Base-by-base conservation (phyloP, 1,140 invertebrate genomes). In the Diachasma alloeum region DNA sequence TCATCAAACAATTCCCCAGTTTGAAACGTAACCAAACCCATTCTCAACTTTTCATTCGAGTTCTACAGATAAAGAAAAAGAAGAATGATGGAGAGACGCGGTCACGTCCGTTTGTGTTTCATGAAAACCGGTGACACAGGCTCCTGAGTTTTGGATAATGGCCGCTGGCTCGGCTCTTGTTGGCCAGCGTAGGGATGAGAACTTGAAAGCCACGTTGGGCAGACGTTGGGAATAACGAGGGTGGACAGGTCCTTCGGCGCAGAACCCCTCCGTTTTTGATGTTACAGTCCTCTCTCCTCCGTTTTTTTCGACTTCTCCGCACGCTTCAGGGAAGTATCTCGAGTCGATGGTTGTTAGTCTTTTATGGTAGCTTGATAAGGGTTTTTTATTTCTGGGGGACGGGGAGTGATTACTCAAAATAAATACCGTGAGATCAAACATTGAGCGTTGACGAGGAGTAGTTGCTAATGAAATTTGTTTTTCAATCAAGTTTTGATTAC, bases 101-200 rank as follows among this genome's bases (percentile, higher is more conserved):
- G 59, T 63, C 59, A 63, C 59, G 59, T 63, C 59, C 59, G 59
- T 63, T 63, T 63, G 59, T 63, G 24, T 63, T 63, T 63, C 59
- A 63, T 31, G 59, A 63, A 63, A 63, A 63, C 24, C 59, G 22
- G 59, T 63, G 59, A 63, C 59, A 63, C 59, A 63, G 19, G 59
- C 15, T 31, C 59, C 59, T 63, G 59, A 63, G 22, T 59, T 63
- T 63, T 63, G 59, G 59, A 63, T 63, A 63, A 63, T 63, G 59
- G 59, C 59, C 59, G 17, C 24, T 9, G 24, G 59, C 53, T 59
- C 17, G n/a, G 53, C 53, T 59, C 53, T 59, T 59, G 53, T 59
- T 59, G 53, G 59, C 24, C 22, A 4, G 22, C 11, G 6, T 11
- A 53, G 24, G 59, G 59, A 63, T 63, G 59, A 63, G 59, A 63